These are phyloP conservation scores for Tetragnatha versicolor DNA, from an alignment of 1,140 invertebrate species.

Conservation along the genomic window DNA sequence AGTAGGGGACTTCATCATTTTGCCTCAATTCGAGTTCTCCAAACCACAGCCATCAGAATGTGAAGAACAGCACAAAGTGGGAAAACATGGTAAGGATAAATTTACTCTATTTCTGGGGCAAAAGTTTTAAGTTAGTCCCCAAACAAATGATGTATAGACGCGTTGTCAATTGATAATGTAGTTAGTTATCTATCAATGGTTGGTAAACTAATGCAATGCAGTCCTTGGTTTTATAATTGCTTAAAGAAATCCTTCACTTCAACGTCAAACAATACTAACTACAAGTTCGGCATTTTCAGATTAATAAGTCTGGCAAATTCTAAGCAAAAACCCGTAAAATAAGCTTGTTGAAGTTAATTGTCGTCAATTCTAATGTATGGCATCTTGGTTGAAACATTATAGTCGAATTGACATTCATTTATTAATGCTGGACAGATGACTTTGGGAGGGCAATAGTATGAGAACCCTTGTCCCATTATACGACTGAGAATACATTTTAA, in stretches of 20 bases:
- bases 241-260: not conserved
- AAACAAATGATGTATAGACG: not conserved
- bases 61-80: not conserved
- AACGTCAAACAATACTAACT: not conserved
- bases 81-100: constrained; percentile 5
- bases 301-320: not conserved
- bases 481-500: not conserved
- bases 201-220: not conserved
- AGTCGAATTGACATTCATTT: not conserved
- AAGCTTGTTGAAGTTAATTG: not conserved
- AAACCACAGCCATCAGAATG: constrained; percentile 1
- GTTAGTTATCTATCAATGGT: constrained; percentile 1
- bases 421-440: not conserved
- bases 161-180: not conserved
- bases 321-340: not conserved
- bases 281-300: not conserved
- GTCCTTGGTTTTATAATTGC: not conserved
- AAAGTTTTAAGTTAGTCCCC: not conserved
- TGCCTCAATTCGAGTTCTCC: constrained; percentile 39
- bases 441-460: not conserved
- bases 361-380: not conserved
- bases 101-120: not conserved
- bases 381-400: not conserved
- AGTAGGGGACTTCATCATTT: constrained; percentile 44
- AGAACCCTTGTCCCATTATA: not conserved